Evolutionary conservation across 2,113 vertebrate species (phyloP), one percentile per base, ranked within the genome.

Genomic region (Ceyx cyanopectus): DNA sequence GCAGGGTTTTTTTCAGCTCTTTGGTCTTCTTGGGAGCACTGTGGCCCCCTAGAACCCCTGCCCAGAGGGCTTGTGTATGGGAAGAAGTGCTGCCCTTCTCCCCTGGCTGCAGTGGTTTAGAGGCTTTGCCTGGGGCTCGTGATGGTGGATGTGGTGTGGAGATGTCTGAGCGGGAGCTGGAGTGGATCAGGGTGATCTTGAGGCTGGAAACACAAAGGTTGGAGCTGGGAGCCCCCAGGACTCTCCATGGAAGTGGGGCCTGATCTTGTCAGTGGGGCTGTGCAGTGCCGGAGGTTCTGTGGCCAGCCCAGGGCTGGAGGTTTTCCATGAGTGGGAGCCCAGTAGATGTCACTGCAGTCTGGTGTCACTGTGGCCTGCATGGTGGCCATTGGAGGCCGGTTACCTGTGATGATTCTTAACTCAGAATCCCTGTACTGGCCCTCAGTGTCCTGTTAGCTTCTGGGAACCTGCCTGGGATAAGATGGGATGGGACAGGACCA

Each of bases 271-370:
- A 37, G 1, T 5, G 72, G 62, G 51, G 17, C 54, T n/a, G 81
- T 32, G 85, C 1, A 3, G 58, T 6, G 40, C 23, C 1, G 2
- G 62, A n/a, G 68, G 43, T 68, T 65, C 67, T 67, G 72, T 1
- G 27, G 26, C 21, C 20, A 48, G 20, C 8, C 10, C 1, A 3
- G 37, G 48, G 34, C 34, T 10, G 7, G 40, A 46, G 58, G 79
- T 18, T n/a, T 19, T 18, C 68, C 26, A 29, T 1, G 5, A 16
- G 50, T 0, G 12, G 34, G 75, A 78, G 72, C 82, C 86, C 93
- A 87, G 86, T 62, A 93, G 93, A 41, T 94, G 77, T 87, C 95
- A 94, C 93, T 32, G 50, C 82, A 95, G 94, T 58, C 90, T 12
- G 13, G 61, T 14, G 70, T 67, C 63, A 72, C 87, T 8, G 6